phyloP scores from a whole-genome alignment of 2,888 invertebrate genomes.

The Sthenelais limicola region DNA sequence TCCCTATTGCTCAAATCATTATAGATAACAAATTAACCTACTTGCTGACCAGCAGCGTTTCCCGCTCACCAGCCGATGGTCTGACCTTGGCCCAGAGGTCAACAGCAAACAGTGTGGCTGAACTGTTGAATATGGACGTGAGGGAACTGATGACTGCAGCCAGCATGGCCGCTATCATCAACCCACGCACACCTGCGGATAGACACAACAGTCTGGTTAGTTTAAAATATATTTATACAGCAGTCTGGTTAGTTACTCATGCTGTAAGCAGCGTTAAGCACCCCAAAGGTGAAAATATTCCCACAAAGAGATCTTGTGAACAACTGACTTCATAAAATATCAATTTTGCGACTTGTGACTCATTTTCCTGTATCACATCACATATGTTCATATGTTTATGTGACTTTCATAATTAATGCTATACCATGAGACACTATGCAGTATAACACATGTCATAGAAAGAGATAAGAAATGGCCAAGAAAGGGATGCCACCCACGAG shows the following conservation, averaged over 20 bases:
- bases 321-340: neutral
- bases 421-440: too few relatives aligned
- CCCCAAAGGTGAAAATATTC: neutral
- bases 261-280: neutral
- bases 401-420: too few relatives aligned
- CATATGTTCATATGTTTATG: too few relatives aligned
- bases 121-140: slow-evolving; percentile 52
- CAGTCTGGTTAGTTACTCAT: neutral
- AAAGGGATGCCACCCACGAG: too few relatives aligned
- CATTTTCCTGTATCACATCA: too few relatives aligned
- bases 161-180: slow-evolving; percentile 49
- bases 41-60: slow-evolving; percentile 48
- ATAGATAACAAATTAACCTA: too few relatives aligned
- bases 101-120: slow-evolving; percentile 51
- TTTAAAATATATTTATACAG: neutral
- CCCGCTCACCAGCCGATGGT: slow-evolving; percentile 45
- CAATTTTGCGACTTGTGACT: too few relatives aligned
- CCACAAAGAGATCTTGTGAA: neutral
- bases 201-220: neutral
- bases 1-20: too few relatives aligned
- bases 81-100: slow-evolving; percentile 48
- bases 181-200: slow-evolving; percentile 46
- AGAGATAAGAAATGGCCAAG: too few relatives aligned
- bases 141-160: slow-evolving; percentile 52
- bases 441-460: too few relatives aligned